Evolutionary conservation across 2,113 vertebrate genomes (phyloP).

Genomic region (Phylloscopus whistleri): DNA sequence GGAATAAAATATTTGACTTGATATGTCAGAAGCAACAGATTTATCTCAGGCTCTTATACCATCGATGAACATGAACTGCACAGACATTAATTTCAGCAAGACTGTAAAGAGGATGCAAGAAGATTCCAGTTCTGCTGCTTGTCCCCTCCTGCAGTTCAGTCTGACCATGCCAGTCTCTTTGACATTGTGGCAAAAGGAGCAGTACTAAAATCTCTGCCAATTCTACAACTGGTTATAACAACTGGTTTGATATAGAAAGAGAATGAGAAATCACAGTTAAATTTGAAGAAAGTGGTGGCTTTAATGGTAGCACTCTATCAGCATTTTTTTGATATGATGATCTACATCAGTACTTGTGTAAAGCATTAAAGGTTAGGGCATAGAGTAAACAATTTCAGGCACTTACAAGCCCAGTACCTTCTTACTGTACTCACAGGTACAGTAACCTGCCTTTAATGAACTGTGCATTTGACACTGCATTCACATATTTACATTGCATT

Average conservation of each 20-base stretch:
- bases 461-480: background rate
- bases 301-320: background rate
- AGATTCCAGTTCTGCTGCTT: background rate
- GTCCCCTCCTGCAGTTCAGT: background rate
- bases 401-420: background rate
- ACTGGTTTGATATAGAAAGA: background rate
- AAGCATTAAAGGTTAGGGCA: background rate
- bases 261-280: background rate
- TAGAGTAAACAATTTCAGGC: background rate
- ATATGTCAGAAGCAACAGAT: background rate
- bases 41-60: background rate
- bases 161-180: background rate
- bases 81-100: background rate
- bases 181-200: background rate
- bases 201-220: background rate
- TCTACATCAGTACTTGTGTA: background rate
- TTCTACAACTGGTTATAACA: background rate
- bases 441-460: background rate
- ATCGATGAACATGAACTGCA: background rate
- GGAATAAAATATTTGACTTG: background rate
- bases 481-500: background rate
- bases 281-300: background rate
- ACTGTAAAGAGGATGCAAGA: background rate
- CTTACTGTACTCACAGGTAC: background rate
- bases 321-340: background rate